Conservation (phyloP, 92 coral and sea anemone genomes). For the Umimayanthus kanabou region DNA sequence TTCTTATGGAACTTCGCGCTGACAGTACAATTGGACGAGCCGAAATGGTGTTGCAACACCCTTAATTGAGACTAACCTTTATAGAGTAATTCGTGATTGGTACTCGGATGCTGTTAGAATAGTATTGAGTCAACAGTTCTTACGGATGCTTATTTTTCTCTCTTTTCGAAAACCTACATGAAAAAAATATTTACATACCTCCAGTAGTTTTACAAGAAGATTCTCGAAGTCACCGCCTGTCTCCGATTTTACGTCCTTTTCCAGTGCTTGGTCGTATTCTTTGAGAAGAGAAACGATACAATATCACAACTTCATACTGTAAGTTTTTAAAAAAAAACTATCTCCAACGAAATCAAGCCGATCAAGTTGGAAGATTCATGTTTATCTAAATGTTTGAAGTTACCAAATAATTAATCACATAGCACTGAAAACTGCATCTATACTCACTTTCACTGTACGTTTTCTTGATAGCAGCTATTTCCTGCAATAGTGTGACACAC, state of each 20-base stretch:
- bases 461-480: slow-evolving; percentile 59
- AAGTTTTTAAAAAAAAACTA: background rate
- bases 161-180: background rate
- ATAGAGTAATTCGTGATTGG: background rate
- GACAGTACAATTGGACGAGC: too few relatives aligned
- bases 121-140: background rate
- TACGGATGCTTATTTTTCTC: background rate
- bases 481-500: slow-evolving; percentile 45
- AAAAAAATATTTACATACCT: too few relatives aligned
- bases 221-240: slow-evolving; percentile 88
- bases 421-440: background rate
- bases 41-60: too few relatives aligned
- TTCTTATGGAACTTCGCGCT: too few relatives aligned
- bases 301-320: background rate
- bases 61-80: too few relatives aligned
- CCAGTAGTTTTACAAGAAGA: slow-evolving; percentile 67
- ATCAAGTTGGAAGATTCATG: background rate
- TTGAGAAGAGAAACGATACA: background rate
- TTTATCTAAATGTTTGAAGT: too few relatives aligned
- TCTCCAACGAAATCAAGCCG: background rate
- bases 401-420: too few relatives aligned
- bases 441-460: slow-evolving; percentile 62
- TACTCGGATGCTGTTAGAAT: background rate
- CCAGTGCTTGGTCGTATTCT: slow-evolving; percentile 72
- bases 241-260: slow-evolving; percentile 76